Evolutionary conservation across 2,888 invertebrate species (phyloP), one percentile per base, ranked within the genome.

Genomic region (Cephus pygmeus): DNA sequence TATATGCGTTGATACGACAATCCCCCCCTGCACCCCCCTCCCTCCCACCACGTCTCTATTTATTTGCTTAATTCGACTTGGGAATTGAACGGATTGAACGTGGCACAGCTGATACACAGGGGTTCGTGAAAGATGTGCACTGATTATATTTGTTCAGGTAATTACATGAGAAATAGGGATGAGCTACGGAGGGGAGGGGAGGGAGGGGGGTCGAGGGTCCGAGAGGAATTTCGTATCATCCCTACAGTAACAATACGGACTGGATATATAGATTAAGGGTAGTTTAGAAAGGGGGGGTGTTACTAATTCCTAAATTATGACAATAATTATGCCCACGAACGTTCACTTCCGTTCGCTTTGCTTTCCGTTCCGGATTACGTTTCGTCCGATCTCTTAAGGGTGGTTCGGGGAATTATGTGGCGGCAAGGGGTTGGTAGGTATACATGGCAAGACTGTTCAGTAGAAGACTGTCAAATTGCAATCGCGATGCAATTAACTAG

Each of bases 131-230:
- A 73, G 69, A 74, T 56, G 75, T 69, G 75, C 34, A 56, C 75
- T 77, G 77, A 77, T 77, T 77, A 77, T 77, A 77, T 77, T 77
- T 77, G 75, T 69, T 77, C 77, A 77, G 77, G 77, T 77, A 77
- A 77, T 77, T 77, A 77, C 75, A 77, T 69, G 74, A 40, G 75
- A 34, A 30, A 56, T 56, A 69, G 74, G 56, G 56, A 34, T 74
- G 73, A 34, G 69, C n/a, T 31, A n/a, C 31, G 36, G 56, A 0
- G 56, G 9, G 1, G 9, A 0, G 6, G 56, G 1, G 9, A 0
- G 9, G 6, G 2, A 0, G 56, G 56, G 1, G 4, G 36, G 36
- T 6, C 23, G 2, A 56, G 15, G 56, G 23, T 9, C 23, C 6
- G 2, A 23, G 56, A 56, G 56, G 2, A 56, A 56, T 23, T 40